Base-by-base conservation (phyloP, 2,888 invertebrate genomes). In the Lysandra bellargus region DNA sequence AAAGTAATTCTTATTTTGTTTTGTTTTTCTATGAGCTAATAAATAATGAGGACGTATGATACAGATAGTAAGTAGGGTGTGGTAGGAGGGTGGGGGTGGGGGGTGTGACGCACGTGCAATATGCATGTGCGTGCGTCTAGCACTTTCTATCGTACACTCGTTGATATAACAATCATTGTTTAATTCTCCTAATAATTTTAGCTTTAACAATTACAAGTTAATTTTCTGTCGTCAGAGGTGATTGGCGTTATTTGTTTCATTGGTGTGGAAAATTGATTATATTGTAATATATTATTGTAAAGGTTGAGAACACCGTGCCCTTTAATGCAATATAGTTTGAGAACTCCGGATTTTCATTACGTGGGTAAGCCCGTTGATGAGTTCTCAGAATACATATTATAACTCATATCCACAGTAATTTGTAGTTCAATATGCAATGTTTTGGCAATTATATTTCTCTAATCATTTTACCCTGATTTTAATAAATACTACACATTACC, bases 91-190 rank as follows among this genome's bases (percentile, higher is more conserved):
- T 4, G 7, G 64, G 30, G 64, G 64, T 6, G 7, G 1, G 69
- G 69, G 33, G 14, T 1, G 40, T 33, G 9, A 30, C 53, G 33
- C 44, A 23, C 30, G 74, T n/a, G 72, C 49, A 49, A 49, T 73
- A 37, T 30, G 44, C 80, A 79, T 30, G 76, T 23, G 49, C 12
- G 49, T 17, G 57, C 79, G 77, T 49, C 81, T 49, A 73, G 30
- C 81, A 80, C 82, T 82, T 82, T 82, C 82, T 82, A 82, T 78
- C 40, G 80, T 79, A 82, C 81, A 80, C 78, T 79, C 78, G 78
- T 49, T 80, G 40, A 60, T 78, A 44, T 75, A 75, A 80, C 4
- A 30, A 9, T 23, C 7, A 30, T 3, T 64, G 30, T 64, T 69
- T 69, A 17, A 37, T 69, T 69, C 37, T 9, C 5, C 33, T 69